Evolutionary conservation across 2,113 vertebrate genomes (phyloP).

Genomic region (Paedocypris sp.): DNA sequence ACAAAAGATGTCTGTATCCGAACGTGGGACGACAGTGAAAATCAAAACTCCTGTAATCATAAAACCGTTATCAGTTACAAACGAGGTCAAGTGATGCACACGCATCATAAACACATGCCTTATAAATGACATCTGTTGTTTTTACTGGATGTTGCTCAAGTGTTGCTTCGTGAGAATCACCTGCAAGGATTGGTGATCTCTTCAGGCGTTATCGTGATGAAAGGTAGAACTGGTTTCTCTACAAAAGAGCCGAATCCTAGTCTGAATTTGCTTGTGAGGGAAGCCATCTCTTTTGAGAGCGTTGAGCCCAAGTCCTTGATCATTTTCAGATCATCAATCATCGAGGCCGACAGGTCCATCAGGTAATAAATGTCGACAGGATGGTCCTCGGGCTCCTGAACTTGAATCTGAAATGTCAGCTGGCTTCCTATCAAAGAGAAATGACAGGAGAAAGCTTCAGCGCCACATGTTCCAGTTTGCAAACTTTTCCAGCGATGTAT

Average conservation of each 20-base stretch:
- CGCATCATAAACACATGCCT: not conserved
- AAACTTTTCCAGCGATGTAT: not conserved
- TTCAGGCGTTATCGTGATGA: slow-evolving; percentile 75
- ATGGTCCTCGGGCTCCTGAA: slow-evolving; percentile 86
- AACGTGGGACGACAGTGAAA: slow-evolving; percentile 73
- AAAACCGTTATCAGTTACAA: not conserved
- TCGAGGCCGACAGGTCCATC: slow-evolving; percentile 96
- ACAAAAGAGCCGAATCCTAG: slow-evolving; percentile 96
- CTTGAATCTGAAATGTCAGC: slow-evolving; percentile 77
- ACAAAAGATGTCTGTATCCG: slow-evolving; percentile 85
- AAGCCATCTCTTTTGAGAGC: slow-evolving; percentile 87
- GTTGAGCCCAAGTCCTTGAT: slow-evolving; percentile 85
- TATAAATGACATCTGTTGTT: not conserved
- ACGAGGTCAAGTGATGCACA: not conserved
- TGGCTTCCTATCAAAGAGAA: slow-evolving; percentile 58
- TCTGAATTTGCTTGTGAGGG: slow-evolving; percentile 88
- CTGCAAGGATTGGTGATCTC: slow-evolving; percentile 85
- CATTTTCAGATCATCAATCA: slow-evolving; percentile 80
- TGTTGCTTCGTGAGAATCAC: slow-evolving; percentile 48
- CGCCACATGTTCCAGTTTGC: not conserved
- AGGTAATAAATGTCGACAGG: slow-evolving; percentile 95
- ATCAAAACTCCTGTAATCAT: slow-evolving; percentile 57
- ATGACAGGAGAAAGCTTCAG: not conserved
- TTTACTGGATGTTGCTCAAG: not conserved
- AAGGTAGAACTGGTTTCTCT: slow-evolving; percentile 92